A percentile compares a stretch with the other conserved stretches of the same genome.
Evolutionary conservation across 2,888 invertebrate genomes (phyloP).

Genomic region (Seira musarum): DNA sequence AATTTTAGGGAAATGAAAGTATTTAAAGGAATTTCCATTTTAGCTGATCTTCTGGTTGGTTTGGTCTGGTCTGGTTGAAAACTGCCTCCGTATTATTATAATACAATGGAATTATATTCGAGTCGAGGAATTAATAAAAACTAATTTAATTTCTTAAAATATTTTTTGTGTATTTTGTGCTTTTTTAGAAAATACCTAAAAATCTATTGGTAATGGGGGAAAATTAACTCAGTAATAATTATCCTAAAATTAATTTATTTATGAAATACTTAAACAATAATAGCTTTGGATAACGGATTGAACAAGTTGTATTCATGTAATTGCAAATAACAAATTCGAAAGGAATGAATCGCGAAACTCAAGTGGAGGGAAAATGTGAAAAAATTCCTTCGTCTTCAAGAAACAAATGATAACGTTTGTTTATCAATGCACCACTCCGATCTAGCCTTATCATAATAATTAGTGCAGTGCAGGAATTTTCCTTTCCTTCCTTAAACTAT

Average conservation of each 20-base stretch:
- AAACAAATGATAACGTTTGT: too few species aligned
- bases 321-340: neutral
- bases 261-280: constrained; percentile 39
- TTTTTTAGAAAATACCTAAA: constrained; percentile 15
- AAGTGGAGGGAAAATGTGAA: too few species aligned
- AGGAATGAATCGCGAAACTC: too few species aligned
- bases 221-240: neutral
- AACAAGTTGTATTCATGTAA: constrained; percentile 45
- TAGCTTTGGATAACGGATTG: constrained; percentile 61
- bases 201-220: neutral
- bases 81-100: neutral
- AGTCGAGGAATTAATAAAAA: neutral
- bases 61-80: too few species aligned
- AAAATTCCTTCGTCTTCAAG: too few species aligned
- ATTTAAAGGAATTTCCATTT: too few species aligned
- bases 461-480: neutral
- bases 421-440: neutral
- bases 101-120: neutral
- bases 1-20: too few species aligned
- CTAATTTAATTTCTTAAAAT: neutral
- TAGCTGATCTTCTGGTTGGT: too few species aligned
- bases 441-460: neutral
- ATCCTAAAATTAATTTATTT: neutral
- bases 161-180: constrained; percentile 4
- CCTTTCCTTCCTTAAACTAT: constrained; percentile 42